phyloP scores from a whole-genome alignment of 2,888 invertebrate species.

The Antheraea yamamai region DNA sequence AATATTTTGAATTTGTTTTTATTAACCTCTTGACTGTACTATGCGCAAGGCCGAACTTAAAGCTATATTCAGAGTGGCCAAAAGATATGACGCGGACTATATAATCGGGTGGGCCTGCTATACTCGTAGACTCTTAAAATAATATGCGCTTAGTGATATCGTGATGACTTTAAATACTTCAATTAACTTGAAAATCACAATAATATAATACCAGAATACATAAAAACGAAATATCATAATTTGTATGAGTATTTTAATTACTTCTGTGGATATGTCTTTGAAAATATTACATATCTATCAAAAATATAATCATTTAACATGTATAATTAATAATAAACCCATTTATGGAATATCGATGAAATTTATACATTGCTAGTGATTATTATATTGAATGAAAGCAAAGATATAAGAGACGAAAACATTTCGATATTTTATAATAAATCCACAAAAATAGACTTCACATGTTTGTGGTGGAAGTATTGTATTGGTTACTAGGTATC shows the following conservation, averaged over 20 bases:
- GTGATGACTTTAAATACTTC: neutral
- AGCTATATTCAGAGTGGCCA: too few relatives aligned
- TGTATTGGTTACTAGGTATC: neutral
- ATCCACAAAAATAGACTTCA: neutral
- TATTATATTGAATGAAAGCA: too few relatives aligned
- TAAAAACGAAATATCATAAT: conserved; percentile 38
- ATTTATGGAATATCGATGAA: too few relatives aligned
- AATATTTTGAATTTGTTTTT: too few relatives aligned
- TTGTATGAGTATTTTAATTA: conserved; percentile 37
- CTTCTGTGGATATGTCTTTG: neutral
- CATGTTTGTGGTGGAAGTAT: neutral
- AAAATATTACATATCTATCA: neutral
- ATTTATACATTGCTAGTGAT: too few relatives aligned
- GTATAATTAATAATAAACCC: neutral
- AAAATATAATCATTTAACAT: conserved; percentile 2
- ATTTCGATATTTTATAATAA: neutral
- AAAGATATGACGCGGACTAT: too few relatives aligned
- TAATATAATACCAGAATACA: conserved; percentile 11
- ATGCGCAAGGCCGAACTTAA: too few relatives aligned
- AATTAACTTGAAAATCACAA: neutral
- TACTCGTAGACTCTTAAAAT: neutral
- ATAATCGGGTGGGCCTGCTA: too few relatives aligned
- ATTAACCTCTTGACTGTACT: too few relatives aligned
- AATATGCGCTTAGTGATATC: neutral
- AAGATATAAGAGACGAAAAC: neutral